Conservation (phyloP, 1,140 invertebrate species). For the Belonocnema kinseyi region DNA sequence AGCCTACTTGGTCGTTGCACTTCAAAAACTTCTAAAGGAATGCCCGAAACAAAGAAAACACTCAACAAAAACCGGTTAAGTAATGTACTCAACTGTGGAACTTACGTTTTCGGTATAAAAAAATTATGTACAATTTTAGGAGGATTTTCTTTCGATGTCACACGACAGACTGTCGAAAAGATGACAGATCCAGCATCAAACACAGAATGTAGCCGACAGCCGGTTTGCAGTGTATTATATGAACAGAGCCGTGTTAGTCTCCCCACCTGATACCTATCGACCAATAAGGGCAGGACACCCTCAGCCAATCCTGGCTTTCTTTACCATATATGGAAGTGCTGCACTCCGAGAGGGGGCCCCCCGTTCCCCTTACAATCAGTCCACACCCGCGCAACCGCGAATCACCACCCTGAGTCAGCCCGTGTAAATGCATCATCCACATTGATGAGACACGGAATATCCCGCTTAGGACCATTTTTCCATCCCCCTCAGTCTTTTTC, state of each 20-base stretch:
- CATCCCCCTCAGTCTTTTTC: conserved; percentile 25
- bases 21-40: neutral
- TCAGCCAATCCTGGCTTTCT: conserved; percentile 75
- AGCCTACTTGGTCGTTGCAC: neutral
- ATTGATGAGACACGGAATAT: conserved; percentile 15
- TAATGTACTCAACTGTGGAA: conserved; percentile 27
- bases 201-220: conserved; percentile 68
- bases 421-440: conserved; percentile 17
- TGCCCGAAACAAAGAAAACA: neutral
- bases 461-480: neutral
- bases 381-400: conserved; percentile 14
- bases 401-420: neutral
- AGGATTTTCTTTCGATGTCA: conserved; percentile 34
- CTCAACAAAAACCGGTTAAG: neutral
- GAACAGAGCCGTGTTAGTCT: conserved; percentile 57
- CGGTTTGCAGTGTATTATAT: conserved; percentile 70
- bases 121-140: conserved; percentile 66
- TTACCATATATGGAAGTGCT: conserved; percentile 78
- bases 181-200: conserved; percentile 58
- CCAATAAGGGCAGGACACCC: conserved; percentile 70
- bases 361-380: conserved; percentile 11
- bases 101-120: conserved; percentile 67
- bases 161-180: conserved; percentile 17
- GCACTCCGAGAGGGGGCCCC: conserved; percentile 58
- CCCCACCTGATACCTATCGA: conserved; percentile 57